phyloP scores from a whole-genome alignment of 2,888 invertebrate species.

The Tetheella fluctuosa region DNA sequence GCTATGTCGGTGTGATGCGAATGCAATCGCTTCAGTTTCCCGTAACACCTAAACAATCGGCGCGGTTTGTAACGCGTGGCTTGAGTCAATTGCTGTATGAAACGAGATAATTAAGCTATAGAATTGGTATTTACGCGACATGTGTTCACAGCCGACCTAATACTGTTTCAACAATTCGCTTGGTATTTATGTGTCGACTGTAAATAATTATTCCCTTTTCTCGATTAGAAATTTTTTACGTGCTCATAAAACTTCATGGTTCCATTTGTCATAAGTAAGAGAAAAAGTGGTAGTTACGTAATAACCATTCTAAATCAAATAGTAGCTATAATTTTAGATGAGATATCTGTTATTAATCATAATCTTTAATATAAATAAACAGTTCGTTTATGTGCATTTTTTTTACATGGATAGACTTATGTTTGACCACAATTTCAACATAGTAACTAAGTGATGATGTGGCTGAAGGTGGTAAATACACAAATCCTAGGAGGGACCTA shows the following conservation, averaged over 20 bases:
- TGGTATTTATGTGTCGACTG: neutral
- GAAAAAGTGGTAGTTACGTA: too few species aligned
- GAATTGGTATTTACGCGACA: constrained; percentile 30
- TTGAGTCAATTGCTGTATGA: constrained; percentile 52
- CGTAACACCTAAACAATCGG: constrained; percentile 56
- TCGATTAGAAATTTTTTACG: neutral
- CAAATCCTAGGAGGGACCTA: too few species aligned
- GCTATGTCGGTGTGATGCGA: constrained; percentile 38
- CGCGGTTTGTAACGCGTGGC: constrained; percentile 51
- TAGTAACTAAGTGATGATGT: too few species aligned
- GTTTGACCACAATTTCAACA: too few species aligned
- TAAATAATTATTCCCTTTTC: neutral
- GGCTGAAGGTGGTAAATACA: too few species aligned
- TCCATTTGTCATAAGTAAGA: too few species aligned
- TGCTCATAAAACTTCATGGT: neutral
- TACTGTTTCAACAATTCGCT: constrained; percentile 4
- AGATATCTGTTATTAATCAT: too few species aligned
- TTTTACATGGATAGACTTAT: too few species aligned
- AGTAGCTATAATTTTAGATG: too few species aligned
- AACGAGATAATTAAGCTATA: constrained; percentile 58
- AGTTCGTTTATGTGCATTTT: too few species aligned
- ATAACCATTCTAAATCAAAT: too few species aligned
- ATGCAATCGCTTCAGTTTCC: constrained; percentile 51
- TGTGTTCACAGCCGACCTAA: neutral
- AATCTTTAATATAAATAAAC: too few species aligned